Base-by-base conservation (phyloP, 1,140 invertebrate species). In the Zeugodacus cucurbitae region DNA sequence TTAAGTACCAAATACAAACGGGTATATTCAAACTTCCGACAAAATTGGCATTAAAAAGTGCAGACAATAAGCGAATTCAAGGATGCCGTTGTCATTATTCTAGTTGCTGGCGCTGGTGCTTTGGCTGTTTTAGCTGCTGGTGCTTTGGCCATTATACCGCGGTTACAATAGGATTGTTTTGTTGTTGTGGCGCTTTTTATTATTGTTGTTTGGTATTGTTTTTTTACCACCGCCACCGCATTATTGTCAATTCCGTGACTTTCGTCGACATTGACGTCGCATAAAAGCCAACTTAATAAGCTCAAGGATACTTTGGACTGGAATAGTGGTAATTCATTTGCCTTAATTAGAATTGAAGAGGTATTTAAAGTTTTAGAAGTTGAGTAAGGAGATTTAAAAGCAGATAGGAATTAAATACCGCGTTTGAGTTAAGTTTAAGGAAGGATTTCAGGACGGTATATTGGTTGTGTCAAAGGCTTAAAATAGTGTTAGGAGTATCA, bases 251-350 rank as follows among this genome's bases (percentile, higher is more conserved):
- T 82, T 82, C 41, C 29, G 8, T 48, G 41, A 82, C 41, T 82
- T 82, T 82, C 44, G n/a, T 48, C n/a, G 74, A 41, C 74, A 82
- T 82, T 82, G 74, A 82, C 41, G 74, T 44, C 14, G 74, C 14
- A 44, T 29, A 48, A 29, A 44, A 48, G 41, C 41, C 10, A 26
- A 26, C 26, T 44, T 82, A 82, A 41, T 82, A 48, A 48, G 74
- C 74, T 82, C 41, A 82, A 82, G 74, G 37, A 29, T 54, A 48
- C 74, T 82, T 48, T 10, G 44, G 34, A 37, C 67, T n/a, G 7
- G 67, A 3, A 74, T 74, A n/a, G 34, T 29, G 22, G n/a, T 11
- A 82, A 82, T 82, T 37, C 74, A 26, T 82, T 82, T 82, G n/a
- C 41, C 44, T 82, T 82, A 48, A 82, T 48, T 54, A 82, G 26